Conservation (phyloP, 1,140 invertebrate genomes). For the Pantala flavescens region DNA sequence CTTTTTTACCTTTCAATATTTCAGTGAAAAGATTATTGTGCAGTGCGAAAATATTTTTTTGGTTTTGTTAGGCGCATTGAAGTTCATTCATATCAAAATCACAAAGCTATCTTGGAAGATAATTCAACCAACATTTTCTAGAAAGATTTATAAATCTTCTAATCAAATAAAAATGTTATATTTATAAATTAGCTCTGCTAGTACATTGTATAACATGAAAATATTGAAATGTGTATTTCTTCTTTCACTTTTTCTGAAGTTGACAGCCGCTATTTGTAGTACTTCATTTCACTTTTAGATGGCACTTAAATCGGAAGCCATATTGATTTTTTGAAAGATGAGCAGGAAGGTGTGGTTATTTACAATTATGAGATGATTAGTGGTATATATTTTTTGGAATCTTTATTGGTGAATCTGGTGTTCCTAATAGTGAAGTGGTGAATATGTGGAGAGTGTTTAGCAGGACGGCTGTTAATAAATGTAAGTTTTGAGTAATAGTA, state of each 20-base stretch:
- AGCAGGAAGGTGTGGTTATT: conserved; percentile 23
- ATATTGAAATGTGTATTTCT: too few relatives aligned
- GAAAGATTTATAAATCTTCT: too few relatives aligned
- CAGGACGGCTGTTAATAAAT: neutral
- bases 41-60: too few relatives aligned
- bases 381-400: conserved; percentile 11
- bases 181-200: too few relatives aligned
- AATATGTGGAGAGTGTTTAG: neutral
- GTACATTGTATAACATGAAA: too few relatives aligned
- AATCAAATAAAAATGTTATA: too few relatives aligned
- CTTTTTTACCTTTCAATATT: too few relatives aligned
- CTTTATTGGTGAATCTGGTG: neutral
- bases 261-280: neutral
- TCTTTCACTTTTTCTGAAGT: neutral
- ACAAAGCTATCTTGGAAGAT: too few relatives aligned
- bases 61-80: too few relatives aligned
- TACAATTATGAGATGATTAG: conserved; percentile 17
- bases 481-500: neutral
- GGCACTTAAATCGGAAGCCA: conserved; percentile 20
- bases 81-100: too few relatives aligned
- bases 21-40: too few relatives aligned
- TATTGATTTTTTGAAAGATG: conserved; percentile 24
- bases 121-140: too few relatives aligned
- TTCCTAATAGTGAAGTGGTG: neutral
- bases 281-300: neutral